Evolutionary conservation across 2,113 vertebrate genomes (phyloP).

Genomic region (Arothron firmamentum): DNA sequence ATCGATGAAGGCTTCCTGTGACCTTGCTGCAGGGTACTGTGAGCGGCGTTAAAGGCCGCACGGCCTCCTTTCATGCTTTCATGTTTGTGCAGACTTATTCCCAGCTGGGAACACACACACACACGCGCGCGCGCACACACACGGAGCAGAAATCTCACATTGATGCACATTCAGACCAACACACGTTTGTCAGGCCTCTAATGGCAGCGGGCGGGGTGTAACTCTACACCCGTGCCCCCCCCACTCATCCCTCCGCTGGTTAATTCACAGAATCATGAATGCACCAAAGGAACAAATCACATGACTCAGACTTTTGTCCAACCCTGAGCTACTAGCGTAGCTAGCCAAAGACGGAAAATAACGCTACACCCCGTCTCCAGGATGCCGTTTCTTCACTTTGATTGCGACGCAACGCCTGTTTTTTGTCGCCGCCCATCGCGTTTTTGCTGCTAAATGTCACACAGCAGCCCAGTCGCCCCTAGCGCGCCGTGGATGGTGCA

Average conservation of each 20-base stretch:
- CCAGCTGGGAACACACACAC: neutral
- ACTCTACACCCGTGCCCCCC: slow-evolving; percentile 40
- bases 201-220: slow-evolving; percentile 41
- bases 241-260: slow-evolving; percentile 11
- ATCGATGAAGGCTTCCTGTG: slow-evolving; percentile 57
- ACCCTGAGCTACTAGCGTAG: too few species aligned
- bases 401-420: too few species aligned
- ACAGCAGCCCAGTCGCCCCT: too few species aligned
- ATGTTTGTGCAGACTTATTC: slow-evolving; percentile 36
- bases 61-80: slow-evolving; percentile 31
- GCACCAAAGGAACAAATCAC: too few species aligned
- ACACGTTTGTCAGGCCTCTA: slow-evolving; percentile 19
- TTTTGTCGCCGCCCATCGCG: too few species aligned
- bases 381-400: too few species aligned
- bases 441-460: too few species aligned
- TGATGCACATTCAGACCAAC: slow-evolving; percentile 15
- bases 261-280: slow-evolving; percentile 19
- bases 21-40: slow-evolving; percentile 63
- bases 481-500: too few species aligned
- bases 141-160: slow-evolving; percentile 6
- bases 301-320: too few species aligned
- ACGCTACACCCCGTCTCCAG: too few species aligned
- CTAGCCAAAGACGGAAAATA: too few species aligned
- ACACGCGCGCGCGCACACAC: slow-evolving; percentile 11
- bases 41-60: slow-evolving; percentile 40